Evolutionary conservation across 2,797 vertebrate genomes (phyloP), one percentile per base, ranked within the genome.

Genomic region (Thaleichthys pacificus): DNA sequence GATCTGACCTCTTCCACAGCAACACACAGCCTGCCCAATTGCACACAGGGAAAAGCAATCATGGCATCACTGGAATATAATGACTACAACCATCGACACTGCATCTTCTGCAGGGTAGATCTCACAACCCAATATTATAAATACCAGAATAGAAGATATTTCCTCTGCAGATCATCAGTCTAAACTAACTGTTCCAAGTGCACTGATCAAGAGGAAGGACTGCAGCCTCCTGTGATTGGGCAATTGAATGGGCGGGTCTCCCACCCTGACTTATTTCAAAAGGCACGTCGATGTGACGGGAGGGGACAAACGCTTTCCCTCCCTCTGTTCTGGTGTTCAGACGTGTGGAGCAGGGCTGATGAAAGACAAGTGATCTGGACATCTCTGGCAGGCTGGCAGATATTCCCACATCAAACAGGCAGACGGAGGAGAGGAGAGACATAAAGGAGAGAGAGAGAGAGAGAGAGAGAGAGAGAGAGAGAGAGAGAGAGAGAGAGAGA

Each of bases 301-400:
- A 74, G 17, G 26, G 70, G 64, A 69, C 57, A 69, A 77, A 73
- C 72, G 38, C 35, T 17, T 17, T 65, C 73, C 2, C 38, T 77
- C 3, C 35, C 26, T 77, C 26, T 69, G 47, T 76, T 73, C 6
- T 11, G 4, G 21, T 42, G 28, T 57, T 62, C 3, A 19, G 63
- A 70, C 54, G 67, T 57, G 71, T 66, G 74, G 70, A 12, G 64
- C 68, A 49, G 60, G 51, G 17, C 54, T 58, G 71, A 82, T 80
- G 60, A 83, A 80, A 82, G 80, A 79, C 74, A 83, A 71, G 6
- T 4, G 64, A 84, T 80, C 11, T 21, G 61, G 79, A 56, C 0
- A 47, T 78, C 74, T 77, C 70, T 83, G 81, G 75, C 79, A 80
- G 71, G 38, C 26, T 58, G 82, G 82, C 84, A 4, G 86, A 78